Base-by-base conservation (phyloP, 2,888 invertebrate genomes). In the Microplitis manilae region DNA sequence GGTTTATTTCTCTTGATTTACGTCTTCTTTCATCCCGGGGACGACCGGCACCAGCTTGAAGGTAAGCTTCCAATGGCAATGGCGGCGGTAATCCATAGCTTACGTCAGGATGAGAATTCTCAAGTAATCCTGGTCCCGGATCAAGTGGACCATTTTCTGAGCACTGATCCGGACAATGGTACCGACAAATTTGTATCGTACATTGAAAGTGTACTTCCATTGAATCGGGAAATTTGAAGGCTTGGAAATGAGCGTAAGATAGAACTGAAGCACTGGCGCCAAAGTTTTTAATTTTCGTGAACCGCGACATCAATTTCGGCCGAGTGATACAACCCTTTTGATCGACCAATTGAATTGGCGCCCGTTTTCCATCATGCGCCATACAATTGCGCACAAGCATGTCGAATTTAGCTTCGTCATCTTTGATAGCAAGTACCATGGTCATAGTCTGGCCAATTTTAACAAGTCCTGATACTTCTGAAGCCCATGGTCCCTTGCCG, bases 201-300 rank as follows among this genome's bases (percentile, higher is more conserved):
- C 97, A 97, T 89, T 97, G 97, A 92, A 97, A 97, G 89, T 97
- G 97, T 0, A 97, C 97, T 89, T 97, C 97, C 97, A 97, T 97
- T 0, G 97, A 97, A 87, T 97, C 97, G 0, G 97, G 97, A 91
- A 97, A 97, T 88, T 97, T 97, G 90, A 97, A 97, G 0, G 97
- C 97, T 91, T 97, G 97, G 93, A 97, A 97, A 89, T 97, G 96
- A 0, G 97, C 97, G 87, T 97, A 97, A 0, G 96, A 96, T 1
- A 97, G 91, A 0, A 97, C 97, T 7, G 96, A 96, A 6, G 97
- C 97, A 81, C 96, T 96, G 0, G 97, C 96, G 17, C 97, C 97
- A 83, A 97, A 97, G 90, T 97, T 97, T 90, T 97, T 97, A 82
- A 97, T 97, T 90, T 97, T 97, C 0, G 97, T 97, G 88, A 97